Evolutionary conservation across 2,113 vertebrate species (phyloP).

Genomic region (Spea bombifrons): DNA sequence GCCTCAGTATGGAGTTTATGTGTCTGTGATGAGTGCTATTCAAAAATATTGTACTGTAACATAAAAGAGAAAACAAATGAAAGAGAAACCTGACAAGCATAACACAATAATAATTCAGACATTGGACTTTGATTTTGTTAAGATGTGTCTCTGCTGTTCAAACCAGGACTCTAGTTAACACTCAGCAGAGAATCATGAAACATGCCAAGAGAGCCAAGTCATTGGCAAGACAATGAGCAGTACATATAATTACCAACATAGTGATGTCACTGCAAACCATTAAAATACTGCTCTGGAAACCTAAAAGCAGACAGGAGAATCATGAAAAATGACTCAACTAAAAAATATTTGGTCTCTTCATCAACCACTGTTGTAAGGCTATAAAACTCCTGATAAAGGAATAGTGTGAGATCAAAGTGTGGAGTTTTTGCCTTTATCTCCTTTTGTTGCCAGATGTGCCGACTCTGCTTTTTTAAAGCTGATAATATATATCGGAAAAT

Average conservation of each 20-base stretch:
- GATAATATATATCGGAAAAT: slow-evolving; percentile 33
- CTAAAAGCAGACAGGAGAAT: slow-evolving; percentile 4
- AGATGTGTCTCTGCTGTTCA: no score
- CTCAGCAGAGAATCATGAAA: not conserved
- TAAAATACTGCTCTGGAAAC: slow-evolving; percentile 4
- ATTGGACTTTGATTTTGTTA: no score
- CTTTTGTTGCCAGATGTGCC: slow-evolving; percentile 32
- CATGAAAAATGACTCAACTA: slow-evolving; percentile 26
- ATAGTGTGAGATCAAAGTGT: slow-evolving; percentile 29
- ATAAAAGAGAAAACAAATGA: no score
- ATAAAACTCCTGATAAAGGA: slow-evolving; percentile 36
- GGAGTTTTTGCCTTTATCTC: slow-evolving; percentile 31
- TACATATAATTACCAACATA: not conserved
- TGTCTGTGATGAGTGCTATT: no score
- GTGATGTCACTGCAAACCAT: slow-evolving; percentile 9
- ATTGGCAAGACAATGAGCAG: no score
- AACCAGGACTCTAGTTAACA: no score
- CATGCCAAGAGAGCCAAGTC: not conserved
- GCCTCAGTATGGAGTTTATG: no score
- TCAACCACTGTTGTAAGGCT: slow-evolving; percentile 38
- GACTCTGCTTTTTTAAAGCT: slow-evolving; percentile 28
- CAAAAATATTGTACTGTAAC: no score
- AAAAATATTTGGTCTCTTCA: slow-evolving; percentile 34
- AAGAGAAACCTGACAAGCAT: no score
- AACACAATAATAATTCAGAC: no score